Conservation (phyloP, 2,113 vertebrate species). For the Anolis carolinensis region DNA sequence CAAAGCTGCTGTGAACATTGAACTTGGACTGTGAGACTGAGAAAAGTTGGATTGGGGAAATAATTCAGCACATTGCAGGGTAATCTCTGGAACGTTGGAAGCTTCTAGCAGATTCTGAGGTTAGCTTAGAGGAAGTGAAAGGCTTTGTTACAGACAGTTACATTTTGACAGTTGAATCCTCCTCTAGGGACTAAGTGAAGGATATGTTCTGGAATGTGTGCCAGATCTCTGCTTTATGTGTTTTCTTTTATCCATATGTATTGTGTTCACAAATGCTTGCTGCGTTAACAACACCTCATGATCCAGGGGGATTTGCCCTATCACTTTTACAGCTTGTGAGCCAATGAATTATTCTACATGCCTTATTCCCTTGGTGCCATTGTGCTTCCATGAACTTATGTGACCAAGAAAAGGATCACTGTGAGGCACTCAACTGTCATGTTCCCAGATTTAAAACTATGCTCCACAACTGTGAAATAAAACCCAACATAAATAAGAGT, state of each 20-base stretch:
- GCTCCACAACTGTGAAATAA: not conserved
- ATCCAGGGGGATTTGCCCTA: constrained; percentile 14
- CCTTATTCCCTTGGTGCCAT: constrained; percentile 7
- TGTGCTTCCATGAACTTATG: not conserved
- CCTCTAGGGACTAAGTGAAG: constrained; percentile 46
- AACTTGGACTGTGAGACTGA: constrained; percentile 24
- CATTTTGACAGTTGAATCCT: constrained; percentile 53
- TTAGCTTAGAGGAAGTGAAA: constrained; percentile 55
- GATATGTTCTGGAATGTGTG: constrained; percentile 44
- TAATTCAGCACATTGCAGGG: constrained; percentile 42
- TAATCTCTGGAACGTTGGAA: constrained; percentile 37
- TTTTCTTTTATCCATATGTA: constrained; percentile 31
- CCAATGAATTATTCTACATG: constrained; percentile 28
- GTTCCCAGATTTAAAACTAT: not conserved
- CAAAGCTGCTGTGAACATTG: constrained; percentile 21
- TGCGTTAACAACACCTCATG: constrained; percentile 38
- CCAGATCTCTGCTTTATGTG: constrained; percentile 64
- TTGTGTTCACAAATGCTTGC: constrained; percentile 50
- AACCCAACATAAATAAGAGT: not conserved
- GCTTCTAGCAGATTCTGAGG: constrained; percentile 42
- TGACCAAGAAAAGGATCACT: not conserved
- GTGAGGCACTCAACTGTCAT: not conserved
- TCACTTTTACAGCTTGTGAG: constrained; percentile 28
- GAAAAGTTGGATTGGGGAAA: constrained; percentile 48
- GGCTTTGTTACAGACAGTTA: constrained; percentile 47